phyloP scores from a whole-genome alignment of 2,113 vertebrate species.

The Eretmochelys imbricata region DNA sequence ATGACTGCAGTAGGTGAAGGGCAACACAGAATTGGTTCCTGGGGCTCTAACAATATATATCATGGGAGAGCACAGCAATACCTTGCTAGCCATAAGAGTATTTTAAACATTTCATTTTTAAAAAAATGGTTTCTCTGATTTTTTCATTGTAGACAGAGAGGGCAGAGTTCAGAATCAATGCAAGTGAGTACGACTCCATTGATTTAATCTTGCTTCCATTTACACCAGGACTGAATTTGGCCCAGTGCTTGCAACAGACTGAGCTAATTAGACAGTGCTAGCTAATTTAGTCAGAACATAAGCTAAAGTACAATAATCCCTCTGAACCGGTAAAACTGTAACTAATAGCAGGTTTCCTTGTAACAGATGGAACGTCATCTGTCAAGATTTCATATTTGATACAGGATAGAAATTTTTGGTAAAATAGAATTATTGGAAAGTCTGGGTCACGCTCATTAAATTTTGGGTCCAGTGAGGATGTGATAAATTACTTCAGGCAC shows the following conservation, averaged over 20 bases:
- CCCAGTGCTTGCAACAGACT: not conserved
- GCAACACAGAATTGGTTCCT: not conserved
- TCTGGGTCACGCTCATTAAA: not conserved
- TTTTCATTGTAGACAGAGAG: not conserved
- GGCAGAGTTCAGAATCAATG: not conserved
- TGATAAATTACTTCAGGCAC: not conserved
- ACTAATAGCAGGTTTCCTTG: not conserved
- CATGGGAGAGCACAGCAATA: not conserved
- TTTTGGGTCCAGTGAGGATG: not conserved
- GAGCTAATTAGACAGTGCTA: not conserved
- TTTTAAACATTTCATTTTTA: not conserved
- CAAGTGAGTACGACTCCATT: not conserved
- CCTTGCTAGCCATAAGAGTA: not conserved
- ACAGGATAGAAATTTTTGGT: not conserved
- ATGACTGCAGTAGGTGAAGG: not conserved
- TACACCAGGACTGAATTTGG: not conserved
- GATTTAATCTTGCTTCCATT: not conserved
- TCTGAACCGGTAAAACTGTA: not conserved
- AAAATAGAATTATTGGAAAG: not conserved
- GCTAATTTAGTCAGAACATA: not conserved
- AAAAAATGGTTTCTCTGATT: not conserved
- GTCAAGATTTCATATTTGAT: not conserved
- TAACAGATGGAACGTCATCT: not conserved
- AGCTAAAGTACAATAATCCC: not conserved
- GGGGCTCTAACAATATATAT: not conserved